Base-by-base conservation (phyloP, 2,888 invertebrate genomes). In the Schizaphis graminum region DNA sequence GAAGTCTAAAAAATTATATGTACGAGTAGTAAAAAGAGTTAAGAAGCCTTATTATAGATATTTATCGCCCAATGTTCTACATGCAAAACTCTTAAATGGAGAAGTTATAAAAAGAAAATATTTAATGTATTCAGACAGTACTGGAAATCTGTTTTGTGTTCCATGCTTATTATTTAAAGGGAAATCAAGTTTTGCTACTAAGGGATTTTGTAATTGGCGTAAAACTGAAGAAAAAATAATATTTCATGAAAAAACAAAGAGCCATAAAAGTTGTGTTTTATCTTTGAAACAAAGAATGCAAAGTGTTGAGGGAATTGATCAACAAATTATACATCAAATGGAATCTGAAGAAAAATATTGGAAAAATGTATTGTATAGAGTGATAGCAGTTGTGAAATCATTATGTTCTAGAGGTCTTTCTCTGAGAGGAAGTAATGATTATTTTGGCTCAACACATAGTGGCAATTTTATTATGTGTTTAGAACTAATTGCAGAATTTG, bases 391-490 rank as follows among this genome's bases (percentile, higher is more conserved):
- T 28, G 95, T 95, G 53, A 95, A 95, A 94, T 95, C 95, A 91
- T 94, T 95, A 85, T 95, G 95, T 53, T 91, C 94, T 44, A 95
- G 95, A 35, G 95, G 95, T n/a, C 94, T 95, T 35, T 94, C 95
- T 28, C 95, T 95, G 91, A 94, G 95, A 94, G 95, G 95, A 77
- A 41, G 85, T 41, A 91, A 95, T 94, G 95, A 95, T 89, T 95
- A 90, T 86, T 95, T 95, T 94, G 95, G 95, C 92, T 35, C 87
- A 49, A 49, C 49, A 49, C 49, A 95, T 85, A 95, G 95, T 95
- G 95, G 95, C n/a, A 95, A 95, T 95, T 95, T 95, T 94, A 94
- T 95, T 53, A 95, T 95, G 77, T 56, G 91, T 44, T 88, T 95
- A 49, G 95, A 95, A 95, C 89, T 95, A 28, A 89, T 95, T 28